Evolutionary conservation across 2,113 vertebrate genomes (phyloP).

Genomic region (Ascaphus truei): DNA sequence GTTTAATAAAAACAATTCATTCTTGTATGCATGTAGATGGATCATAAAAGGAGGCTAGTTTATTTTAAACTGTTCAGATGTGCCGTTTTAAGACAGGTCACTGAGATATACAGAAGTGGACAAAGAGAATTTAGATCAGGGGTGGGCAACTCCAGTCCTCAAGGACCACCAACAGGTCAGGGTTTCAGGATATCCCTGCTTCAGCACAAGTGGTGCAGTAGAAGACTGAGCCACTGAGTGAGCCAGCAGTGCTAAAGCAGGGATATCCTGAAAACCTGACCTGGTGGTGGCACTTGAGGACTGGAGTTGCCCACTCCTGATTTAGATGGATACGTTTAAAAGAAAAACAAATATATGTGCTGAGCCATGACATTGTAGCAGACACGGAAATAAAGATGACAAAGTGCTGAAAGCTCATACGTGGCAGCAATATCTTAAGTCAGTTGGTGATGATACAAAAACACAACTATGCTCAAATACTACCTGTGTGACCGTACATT

Average conservation of each 20-base stretch:
- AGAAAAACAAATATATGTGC: constrained; percentile 58
- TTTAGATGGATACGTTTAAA: constrained; percentile 67
- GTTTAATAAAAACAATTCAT: constrained; percentile 51
- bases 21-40: constrained; percentile 54
- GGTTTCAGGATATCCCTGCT: too few species aligned
- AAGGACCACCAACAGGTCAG: too few species aligned
- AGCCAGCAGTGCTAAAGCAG: too few species aligned
- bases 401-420: constrained; percentile 75
- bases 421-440: constrained; percentile 66
- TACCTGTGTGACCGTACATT: constrained; percentile 76
- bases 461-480: constrained; percentile 64
- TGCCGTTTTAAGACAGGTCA: constrained; percentile 81
- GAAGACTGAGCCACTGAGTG: too few species aligned
- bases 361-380: constrained; percentile 71
- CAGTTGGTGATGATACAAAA: constrained; percentile 76
- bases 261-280: too few species aligned
- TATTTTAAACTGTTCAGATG: constrained; percentile 75
- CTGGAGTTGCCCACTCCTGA: too few species aligned
- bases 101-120: constrained; percentile 60
- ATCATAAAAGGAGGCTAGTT: constrained; percentile 64
- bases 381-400: constrained; percentile 80
- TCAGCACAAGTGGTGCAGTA: too few species aligned
- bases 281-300: too few species aligned
- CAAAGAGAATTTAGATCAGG: constrained; percentile 70
- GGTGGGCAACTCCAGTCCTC: too few species aligned